Evolutionary conservation across 2,113 vertebrate genomes (phyloP), one percentile per base, ranked within the genome.

Genomic region (Danionella cerebrum): DNA sequence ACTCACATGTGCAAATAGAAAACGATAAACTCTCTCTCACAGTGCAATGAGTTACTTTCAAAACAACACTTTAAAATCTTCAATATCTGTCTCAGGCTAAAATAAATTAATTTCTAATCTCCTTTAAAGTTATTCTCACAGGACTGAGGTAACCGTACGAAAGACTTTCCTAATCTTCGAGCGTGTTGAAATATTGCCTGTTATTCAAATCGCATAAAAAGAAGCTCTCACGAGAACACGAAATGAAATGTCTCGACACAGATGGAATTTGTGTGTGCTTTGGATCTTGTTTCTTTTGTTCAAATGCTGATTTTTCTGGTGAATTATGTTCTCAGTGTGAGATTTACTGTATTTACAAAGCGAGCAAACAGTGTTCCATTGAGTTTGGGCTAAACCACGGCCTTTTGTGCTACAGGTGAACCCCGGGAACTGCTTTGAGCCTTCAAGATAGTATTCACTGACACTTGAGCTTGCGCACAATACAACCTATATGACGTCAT

Each of bases 1-100:
- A 87, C 87, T 85, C 86, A 89, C 86, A 90, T 93, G 92, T 94
- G 91, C 92, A 93, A 93, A 94, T 89, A 89, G 87, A 89, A 91
- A 92, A 89, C 80, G 86, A 89, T 91, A 89, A 91, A 88, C 87
- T 87, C 70, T 89, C 90, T 89, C 89, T 94, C 92, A 94, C 91
- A 93, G 92, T 94, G 91, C 92, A 93, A 92, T 84, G 90, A 91
- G 90, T 89, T 87, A 84, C 85, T 84, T 85, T 87, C 86, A 67
- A 62, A 77, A 69, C 84, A 86, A 87, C 82, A 82, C 83, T 85
- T 83, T 86, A 84, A 85, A 75, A 78, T 80, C 81, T 87, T 68
- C 36, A 41, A 38, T 79, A 88, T 90, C 83, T 88, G 84, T 88
- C 88, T 90, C 87, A 83, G 85, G 85, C 87, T 91, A 91, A 81